Percentiles rank a stretch among this genome's conserved stretches.
Conservation (phyloP, 1,140 invertebrate species). For the Mesaphorura yosii region DNA sequence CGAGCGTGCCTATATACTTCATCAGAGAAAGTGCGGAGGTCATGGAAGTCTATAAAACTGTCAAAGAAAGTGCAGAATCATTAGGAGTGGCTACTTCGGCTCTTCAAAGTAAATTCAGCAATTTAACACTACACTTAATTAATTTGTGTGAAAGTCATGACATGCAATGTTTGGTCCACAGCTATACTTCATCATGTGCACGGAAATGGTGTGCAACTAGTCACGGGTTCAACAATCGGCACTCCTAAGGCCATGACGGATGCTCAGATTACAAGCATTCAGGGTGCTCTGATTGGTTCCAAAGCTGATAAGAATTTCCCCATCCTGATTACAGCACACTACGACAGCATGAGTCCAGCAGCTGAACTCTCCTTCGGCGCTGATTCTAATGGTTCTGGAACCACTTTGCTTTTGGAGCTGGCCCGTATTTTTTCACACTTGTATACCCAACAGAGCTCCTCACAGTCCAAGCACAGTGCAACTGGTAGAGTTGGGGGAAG, state of each 20-base stretch:
- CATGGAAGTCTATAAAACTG: conserved; percentile 56
- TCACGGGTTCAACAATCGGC: conserved; percentile 48
- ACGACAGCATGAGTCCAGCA: conserved; percentile 75
- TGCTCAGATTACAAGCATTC: conserved; percentile 62
- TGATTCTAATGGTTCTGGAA: conserved; percentile 89
- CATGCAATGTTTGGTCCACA: conserved; percentile 34
- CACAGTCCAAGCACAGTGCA: not conserved
- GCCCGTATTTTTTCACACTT: conserved; percentile 79
- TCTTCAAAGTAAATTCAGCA: conserved; percentile 41
- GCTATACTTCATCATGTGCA: conserved; percentile 71
- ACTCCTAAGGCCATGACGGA: conserved; percentile 59
- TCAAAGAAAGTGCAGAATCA: conserved; percentile 41
- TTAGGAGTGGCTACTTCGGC: conserved; percentile 37
- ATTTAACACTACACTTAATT: not conserved
- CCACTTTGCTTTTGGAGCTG: conserved; percentile 75
- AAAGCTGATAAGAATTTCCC: conserved; percentile 67
- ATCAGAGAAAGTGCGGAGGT: conserved; percentile 59
- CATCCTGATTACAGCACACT: conserved; percentile 82
- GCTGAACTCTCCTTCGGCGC: conserved; percentile 72
- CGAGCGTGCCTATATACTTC: conserved; percentile 81
- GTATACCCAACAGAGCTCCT: conserved; percentile 51
- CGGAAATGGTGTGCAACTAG: conserved; percentile 85
- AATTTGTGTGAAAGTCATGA: conserved; percentile 11
- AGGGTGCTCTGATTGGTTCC: conserved; percentile 69
- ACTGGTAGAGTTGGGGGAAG: conserved; percentile 42